A percentile compares a stretch with the other conserved stretches of the same genome.
Conservation (phyloP, 2,797 vertebrate species). For the Trachops cirrhosus region DNA sequence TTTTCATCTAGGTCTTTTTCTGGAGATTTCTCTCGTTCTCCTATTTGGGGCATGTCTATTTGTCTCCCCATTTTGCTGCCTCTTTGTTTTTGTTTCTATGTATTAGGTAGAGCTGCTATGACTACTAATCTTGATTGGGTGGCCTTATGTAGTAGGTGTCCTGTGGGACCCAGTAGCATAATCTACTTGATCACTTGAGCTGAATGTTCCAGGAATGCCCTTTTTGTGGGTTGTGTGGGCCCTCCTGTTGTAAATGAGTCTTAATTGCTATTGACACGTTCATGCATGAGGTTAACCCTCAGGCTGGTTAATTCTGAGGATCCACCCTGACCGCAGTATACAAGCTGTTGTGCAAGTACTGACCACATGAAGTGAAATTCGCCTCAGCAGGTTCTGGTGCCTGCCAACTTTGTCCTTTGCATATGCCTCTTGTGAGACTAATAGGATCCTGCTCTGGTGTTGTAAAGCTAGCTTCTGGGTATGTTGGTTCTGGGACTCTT, state of each 20-base stretch:
- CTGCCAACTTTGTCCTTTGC: not conserved
- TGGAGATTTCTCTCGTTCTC: no score
- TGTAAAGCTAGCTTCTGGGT: no score
- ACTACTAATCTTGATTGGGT: not conserved
- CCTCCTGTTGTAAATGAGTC: not conserved
- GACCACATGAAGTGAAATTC: not conserved
- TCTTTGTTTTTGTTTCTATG: not conserved
- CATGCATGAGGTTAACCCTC: no score
- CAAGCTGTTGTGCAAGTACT: not conserved
- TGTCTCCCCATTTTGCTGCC: no score
- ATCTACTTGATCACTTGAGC: not conserved
- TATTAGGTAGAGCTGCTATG: not conserved
- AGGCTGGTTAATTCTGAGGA: no score
- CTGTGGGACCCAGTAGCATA: not conserved
- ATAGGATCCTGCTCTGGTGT: no score
- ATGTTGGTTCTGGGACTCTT: no score
- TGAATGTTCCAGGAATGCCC: not conserved
- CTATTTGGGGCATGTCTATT: no score
- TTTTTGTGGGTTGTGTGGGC: no score
- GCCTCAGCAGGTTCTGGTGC: not conserved
- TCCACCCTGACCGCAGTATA: not conserved
- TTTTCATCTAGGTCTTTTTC: no score
- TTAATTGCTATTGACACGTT: not conserved
- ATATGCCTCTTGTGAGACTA: not conserved
- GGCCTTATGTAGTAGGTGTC: not conserved